Evolutionary conservation across 2,113 vertebrate species (phyloP), one percentile per base, ranked within the genome.

Genomic region (Malurus cyaneus): DNA sequence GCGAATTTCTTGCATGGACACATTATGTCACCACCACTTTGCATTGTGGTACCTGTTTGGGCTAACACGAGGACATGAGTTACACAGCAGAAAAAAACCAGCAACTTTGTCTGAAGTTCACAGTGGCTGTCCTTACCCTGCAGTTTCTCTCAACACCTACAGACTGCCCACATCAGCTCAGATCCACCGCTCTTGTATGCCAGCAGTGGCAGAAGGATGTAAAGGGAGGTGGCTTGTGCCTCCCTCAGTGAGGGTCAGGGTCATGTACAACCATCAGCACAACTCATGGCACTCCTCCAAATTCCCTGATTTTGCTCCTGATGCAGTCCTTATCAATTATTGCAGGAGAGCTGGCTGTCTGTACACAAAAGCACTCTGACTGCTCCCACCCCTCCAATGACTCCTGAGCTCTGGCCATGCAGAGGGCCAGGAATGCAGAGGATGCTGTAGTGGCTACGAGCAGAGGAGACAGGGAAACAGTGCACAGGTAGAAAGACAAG

Each of bases 1-100:
- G 61, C 5, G 18, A 7, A 64, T n/a, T 81, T 74, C n/a, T 78
- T 66, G 32, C 50, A 39, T 0, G 0, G 18, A 46, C 20, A 71
- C 32, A 28, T 61, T 17, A 76, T 31, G 18, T 74, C 34, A 54
- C 3, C 17, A 66, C 9, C 56, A 34, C 12, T 59, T 79, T 54
- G 49, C 18, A 52, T 0, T 59, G 57, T 12, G 47, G 18, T 71
- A 19, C 46, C 44, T 13, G 20, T 61, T 57, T 29, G 76, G 44
- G 54, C 46, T 46, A 49, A 69, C 14, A 44, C 39, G 11, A 82
- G 36, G 28, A 54, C 11, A 44, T 2, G 14, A 90, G 23, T 42
- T 60, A 44, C 9, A 53, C 7, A 49, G 42, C 14, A 84, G 12
- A 4, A 29, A 60, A 77, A 14, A 2, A 10, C 6, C 52, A 71